Evolutionary conservation across 2,888 invertebrate species (phyloP).

Genomic region (Melanotus villosus): DNA sequence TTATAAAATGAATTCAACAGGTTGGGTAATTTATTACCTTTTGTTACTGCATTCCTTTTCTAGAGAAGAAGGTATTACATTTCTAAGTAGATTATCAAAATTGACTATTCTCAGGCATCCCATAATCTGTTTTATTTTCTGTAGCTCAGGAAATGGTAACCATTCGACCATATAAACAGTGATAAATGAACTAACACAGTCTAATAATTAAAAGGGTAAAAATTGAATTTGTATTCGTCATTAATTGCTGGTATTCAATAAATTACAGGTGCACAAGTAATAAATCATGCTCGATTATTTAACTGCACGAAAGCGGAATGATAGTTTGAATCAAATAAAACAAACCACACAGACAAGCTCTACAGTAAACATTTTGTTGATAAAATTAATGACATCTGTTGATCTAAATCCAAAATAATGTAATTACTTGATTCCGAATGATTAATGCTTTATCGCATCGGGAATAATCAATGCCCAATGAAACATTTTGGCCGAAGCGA

Average conservation of each 20-base stretch:
- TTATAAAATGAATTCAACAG: constrained; percentile 34
- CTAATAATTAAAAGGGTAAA: too few relatives aligned
- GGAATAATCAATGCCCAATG: too few relatives aligned
- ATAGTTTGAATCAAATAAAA: constrained; percentile 20
- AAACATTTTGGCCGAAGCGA: background rate
- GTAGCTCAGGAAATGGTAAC: too few relatives aligned
- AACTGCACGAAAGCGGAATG: constrained; percentile 7
- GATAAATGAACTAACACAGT: background rate
- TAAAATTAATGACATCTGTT: constrained; percentile 15
- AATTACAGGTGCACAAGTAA: constrained; percentile 23
- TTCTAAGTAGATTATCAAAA: background rate
- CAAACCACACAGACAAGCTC: background rate
- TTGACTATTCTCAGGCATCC: too few relatives aligned
- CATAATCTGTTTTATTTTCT: too few relatives aligned
- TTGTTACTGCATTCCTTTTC: constrained; percentile 8
- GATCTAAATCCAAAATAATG: constrained; percentile 3
- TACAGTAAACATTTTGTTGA: constrained; percentile 14
- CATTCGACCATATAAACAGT: too few relatives aligned
- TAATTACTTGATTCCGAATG: background rate
- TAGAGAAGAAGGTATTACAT: background rate
- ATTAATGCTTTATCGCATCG: background rate
- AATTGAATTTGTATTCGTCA: constrained; percentile 7
- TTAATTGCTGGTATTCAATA: constrained; percentile 5
- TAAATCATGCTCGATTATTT: constrained; percentile 19
- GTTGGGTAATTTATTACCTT: constrained; percentile 22